Conservation (phyloP, 2,797 vertebrate genomes). For the Spheniscus humboldti region DNA sequence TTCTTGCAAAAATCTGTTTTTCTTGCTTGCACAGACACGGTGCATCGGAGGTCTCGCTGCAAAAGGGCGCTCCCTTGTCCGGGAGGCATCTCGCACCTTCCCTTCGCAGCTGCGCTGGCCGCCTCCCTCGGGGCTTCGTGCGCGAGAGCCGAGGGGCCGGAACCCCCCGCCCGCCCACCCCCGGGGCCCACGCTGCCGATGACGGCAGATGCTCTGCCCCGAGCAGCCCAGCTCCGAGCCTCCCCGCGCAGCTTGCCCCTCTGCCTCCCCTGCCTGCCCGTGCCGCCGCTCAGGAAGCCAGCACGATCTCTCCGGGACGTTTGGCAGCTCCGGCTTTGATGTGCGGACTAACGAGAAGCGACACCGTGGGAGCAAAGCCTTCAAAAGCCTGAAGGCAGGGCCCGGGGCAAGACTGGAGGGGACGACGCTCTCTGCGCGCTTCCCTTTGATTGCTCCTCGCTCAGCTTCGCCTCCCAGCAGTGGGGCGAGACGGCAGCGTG, state of each 20-base stretch:
- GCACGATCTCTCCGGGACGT: not conserved
- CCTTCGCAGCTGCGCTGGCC: fast-evolving
- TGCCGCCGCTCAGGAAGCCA: fast-evolving
- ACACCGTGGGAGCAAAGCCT: not conserved
- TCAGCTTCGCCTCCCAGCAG: not conserved
- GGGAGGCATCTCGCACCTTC: fast-evolving
- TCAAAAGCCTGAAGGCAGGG: constrained; percentile 35
- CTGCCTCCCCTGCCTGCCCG: not conserved
- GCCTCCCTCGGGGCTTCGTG: fast-evolving
- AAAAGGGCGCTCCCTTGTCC: not conserved
- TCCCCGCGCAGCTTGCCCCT: not conserved
- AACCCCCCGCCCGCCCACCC: fast-evolving
- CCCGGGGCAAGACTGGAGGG: not conserved
- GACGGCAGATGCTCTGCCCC: not conserved
- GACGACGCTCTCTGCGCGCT: not conserved
- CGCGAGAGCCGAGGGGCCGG: fast-evolving
- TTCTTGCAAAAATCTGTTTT: not conserved
- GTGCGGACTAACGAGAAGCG: not conserved
- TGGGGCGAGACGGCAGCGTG: fast-evolving
- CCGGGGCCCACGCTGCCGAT: fast-evolving
- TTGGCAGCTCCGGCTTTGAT: constrained; percentile 9
- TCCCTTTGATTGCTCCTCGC: not conserved
- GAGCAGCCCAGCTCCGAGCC: not conserved
- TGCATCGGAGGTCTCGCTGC: fast-evolving
- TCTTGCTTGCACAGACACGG: fast-evolving